phyloP scores from a whole-genome alignment of 92 coral and sea anemone genomes.

The Heliopora coerulea region DNA sequence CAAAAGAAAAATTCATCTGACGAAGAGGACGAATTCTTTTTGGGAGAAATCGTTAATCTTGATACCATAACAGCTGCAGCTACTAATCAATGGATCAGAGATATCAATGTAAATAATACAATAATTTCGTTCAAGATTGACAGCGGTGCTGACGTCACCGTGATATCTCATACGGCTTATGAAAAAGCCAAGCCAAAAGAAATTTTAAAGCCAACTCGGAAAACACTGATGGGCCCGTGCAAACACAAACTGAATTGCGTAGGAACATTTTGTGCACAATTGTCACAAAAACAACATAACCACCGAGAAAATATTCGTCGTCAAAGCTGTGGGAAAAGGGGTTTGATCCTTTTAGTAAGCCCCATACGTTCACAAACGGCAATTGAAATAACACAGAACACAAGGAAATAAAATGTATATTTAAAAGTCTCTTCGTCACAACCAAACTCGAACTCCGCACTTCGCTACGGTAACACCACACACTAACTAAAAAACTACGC shows the following conservation, averaged over 20 bases:
- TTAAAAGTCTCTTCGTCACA: no score
- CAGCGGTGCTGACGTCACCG: slow-evolving; percentile 56
- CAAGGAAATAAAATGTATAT: no score
- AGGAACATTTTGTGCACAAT: slow-evolving; percentile 39
- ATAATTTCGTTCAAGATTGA: slow-evolving; percentile 39
- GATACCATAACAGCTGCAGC: not conserved
- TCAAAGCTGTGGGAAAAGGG: slow-evolving; percentile 47
- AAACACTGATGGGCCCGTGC: slow-evolving; percentile 48
- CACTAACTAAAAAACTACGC: no score
- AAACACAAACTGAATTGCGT: slow-evolving; percentile 42
- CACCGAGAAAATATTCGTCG: slow-evolving; percentile 25
- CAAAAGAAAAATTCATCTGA: not conserved
- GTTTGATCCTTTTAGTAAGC: no score
- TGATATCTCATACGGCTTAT: slow-evolving; percentile 43
- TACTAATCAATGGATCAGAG: slow-evolving; percentile 2
- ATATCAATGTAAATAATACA: slow-evolving; percentile 5
- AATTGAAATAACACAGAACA: no score
- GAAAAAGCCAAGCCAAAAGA: slow-evolving; percentile 43
- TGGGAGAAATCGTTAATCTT: slow-evolving; percentile 3
- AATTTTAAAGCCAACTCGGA: slow-evolving; percentile 24
- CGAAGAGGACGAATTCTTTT: slow-evolving; percentile 3
- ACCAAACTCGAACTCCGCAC: no score
- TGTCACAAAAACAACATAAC: slow-evolving; percentile 25
- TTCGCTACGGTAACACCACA: no score
- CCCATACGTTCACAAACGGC: no score